These are phyloP conservation scores for Girardinus metallicus DNA, from an alignment of 2,797 vertebrate genomes.

Conservation along the genomic window DNA sequence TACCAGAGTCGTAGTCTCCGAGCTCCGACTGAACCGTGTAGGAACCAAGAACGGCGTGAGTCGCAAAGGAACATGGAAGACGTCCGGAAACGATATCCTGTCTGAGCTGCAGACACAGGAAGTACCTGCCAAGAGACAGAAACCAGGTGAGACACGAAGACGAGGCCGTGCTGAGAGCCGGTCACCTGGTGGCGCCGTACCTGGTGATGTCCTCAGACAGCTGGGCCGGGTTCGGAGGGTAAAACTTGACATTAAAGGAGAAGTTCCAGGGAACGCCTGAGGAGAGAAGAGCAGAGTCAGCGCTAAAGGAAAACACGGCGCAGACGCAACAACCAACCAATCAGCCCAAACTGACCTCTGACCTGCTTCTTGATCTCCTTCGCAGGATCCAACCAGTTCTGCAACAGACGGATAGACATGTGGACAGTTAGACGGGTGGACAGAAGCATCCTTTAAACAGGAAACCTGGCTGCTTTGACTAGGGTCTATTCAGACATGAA, in stretches of 20 bases:
- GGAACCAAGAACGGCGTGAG: slow-evolving; percentile 90
- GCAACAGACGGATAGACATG: not conserved
- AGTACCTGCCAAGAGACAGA: slow-evolving; percentile 84
- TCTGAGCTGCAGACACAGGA: slow-evolving; percentile 93
- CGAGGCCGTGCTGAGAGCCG: not conserved
- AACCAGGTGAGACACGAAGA: not conserved
- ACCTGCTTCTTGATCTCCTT: slow-evolving; percentile 99
- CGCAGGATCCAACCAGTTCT: slow-evolving; percentile 97
- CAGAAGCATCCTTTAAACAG: not conserved
- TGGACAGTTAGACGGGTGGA: not conserved
- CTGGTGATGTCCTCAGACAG: slow-evolving; percentile 97
- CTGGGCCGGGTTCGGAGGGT: slow-evolving; percentile 93
- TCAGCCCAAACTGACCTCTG: slow-evolving; percentile 85
- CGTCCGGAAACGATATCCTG: slow-evolving; percentile 92
- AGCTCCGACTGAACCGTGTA: slow-evolving; percentile 95
- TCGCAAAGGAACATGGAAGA: slow-evolving; percentile 93
- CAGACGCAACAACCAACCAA: not conserved
- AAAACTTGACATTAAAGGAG: slow-evolving; percentile 97
- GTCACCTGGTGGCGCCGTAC: slow-evolving; percentile 65
- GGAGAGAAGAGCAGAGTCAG: not conserved
- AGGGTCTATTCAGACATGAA: not conserved
- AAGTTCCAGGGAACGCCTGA: slow-evolving; percentile 94
- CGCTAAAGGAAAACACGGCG: not conserved
- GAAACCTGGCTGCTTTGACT: not conserved
- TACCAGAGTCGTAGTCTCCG: slow-evolving; percentile 89